Base-by-base conservation (phyloP, 2,113 vertebrate genomes). In the Rhipidura dahli region DNA sequence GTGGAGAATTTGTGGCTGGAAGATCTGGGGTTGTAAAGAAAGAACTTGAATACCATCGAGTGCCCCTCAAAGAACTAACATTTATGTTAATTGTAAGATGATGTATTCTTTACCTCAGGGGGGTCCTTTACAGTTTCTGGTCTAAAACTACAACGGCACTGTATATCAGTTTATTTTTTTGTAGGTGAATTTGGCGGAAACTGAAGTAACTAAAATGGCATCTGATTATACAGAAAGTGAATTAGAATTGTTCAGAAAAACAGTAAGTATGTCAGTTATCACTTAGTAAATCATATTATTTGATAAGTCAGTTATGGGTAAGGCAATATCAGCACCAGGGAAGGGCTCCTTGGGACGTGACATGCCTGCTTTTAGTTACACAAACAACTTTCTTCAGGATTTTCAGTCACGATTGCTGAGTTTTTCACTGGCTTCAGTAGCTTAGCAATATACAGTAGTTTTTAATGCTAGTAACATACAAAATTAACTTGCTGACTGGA, bases 221-320 rank as follows among this genome's bases (percentile, higher is more conserved):
- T 98, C 98, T 14, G 99, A 99, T 98, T 99, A 99, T 86, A 97
- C 99, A 6, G 99, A 99, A 95, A 99, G 97, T n/a, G 99, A 99
- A 77, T 94, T 99, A 77, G 99, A 99, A 93, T 96, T 99, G 66
- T 99, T 99, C 94, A 98, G 98, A 84, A 99, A 99, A 98, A 98
- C 98, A 3, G 99, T 99, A 93, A 98, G 98, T 98, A 73, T 27
- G 24, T 26, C 11, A 54, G 6, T 51, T 73, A 15, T 12, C 49
- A 15, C 21, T 71, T 22, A 53, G 15, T 35, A 57, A 82, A 56
- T 63, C 1, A 15, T 28, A 47, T 45, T 75, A 53, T 77, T 49
- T 35, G 16, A 73, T 28, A 50, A 70, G 57, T 83, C 79, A 83
- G 35, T 68, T 76, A 66, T 6, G 5, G 11, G 23, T 83, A 76